phyloP scores from a whole-genome alignment of 1,140 invertebrate genomes.

The Bursaphelenchus mucronatus region DNA sequence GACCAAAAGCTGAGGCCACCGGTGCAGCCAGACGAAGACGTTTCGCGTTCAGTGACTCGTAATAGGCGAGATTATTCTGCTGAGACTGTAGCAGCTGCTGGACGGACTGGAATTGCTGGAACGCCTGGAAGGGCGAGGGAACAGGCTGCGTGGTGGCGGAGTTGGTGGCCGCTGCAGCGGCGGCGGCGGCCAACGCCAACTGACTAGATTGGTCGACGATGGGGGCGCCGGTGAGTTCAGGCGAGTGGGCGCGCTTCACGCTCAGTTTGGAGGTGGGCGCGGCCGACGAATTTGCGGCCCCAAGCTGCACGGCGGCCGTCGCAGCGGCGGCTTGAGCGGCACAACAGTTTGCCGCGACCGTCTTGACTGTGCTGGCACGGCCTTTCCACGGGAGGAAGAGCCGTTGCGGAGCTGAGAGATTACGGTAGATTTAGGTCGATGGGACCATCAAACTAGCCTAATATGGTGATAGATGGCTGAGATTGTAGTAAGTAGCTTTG shows the following conservation, averaged over 20 bases:
- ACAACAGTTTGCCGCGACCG: neutral
- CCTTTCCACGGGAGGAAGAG: neutral
- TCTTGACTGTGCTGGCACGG: neutral
- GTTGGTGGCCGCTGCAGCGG: conserved; percentile 4
- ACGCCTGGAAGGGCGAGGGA: neutral
- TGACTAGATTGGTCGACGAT: conserved; percentile 4
- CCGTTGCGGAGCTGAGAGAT: neutral
- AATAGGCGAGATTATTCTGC: neutral
- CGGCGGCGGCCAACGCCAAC: conserved; percentile 4
- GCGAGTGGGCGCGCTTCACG: neutral
- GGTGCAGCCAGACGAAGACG: neutral
- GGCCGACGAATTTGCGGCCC: conserved; percentile 1
- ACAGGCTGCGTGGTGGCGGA: conserved; percentile 10
- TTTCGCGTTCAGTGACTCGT: neutral
- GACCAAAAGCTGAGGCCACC: no score
- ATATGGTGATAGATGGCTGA: no score
- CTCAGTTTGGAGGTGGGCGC: conserved; percentile 7
- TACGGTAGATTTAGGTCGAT: neutral
- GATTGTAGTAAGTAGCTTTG: no score
- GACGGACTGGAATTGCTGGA: conserved; percentile 65
- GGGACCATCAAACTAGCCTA: no score
- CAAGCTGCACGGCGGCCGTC: conserved; percentile 9
- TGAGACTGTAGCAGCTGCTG: conserved; percentile 73
- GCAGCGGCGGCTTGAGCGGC: conserved; percentile 12
- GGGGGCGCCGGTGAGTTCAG: conserved; percentile 2